These are phyloP conservation scores for Proisotoma minuta DNA, from an alignment of 2,888 invertebrate species.

Conservation along the genomic window DNA sequence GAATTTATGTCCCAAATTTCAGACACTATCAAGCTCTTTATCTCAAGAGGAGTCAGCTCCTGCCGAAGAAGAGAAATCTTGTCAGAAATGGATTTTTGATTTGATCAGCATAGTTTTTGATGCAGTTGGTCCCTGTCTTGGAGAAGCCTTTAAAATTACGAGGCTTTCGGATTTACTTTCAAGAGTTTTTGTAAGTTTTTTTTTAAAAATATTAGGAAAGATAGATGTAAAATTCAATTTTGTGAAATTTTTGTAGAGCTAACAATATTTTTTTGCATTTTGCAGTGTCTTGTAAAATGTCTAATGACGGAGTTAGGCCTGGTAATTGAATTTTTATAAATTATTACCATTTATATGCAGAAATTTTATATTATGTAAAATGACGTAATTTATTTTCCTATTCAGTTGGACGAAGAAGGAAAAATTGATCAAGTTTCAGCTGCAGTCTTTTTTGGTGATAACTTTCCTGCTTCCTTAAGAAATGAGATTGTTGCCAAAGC, in stretches of 20 bases:
- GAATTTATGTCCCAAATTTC: no score
- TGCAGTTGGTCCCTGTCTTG: background rate
- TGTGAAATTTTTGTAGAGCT: background rate
- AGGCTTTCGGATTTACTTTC: background rate
- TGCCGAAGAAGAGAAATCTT: constrained; percentile 2
- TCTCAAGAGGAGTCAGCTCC: no score
- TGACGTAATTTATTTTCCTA: background rate
- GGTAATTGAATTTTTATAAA: background rate
- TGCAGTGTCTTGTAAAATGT: background rate
- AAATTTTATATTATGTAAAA: no score
- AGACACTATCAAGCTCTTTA: no score
- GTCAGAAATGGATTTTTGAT: background rate
- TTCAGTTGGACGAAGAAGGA: background rate
- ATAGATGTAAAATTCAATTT: background rate
- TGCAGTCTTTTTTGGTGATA: background rate
- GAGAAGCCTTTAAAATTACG: background rate
- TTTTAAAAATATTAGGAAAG: background rate
- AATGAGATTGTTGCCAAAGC: background rate
- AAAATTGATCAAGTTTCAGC: background rate
- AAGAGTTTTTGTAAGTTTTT: background rate
- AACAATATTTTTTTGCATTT: no score
- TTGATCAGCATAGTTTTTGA: background rate
- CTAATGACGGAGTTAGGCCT: background rate
- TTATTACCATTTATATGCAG: no score
- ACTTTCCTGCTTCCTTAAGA: background rate